Base-by-base conservation (phyloP, 2,888 invertebrate species). In the Tinea pellionella region DNA sequence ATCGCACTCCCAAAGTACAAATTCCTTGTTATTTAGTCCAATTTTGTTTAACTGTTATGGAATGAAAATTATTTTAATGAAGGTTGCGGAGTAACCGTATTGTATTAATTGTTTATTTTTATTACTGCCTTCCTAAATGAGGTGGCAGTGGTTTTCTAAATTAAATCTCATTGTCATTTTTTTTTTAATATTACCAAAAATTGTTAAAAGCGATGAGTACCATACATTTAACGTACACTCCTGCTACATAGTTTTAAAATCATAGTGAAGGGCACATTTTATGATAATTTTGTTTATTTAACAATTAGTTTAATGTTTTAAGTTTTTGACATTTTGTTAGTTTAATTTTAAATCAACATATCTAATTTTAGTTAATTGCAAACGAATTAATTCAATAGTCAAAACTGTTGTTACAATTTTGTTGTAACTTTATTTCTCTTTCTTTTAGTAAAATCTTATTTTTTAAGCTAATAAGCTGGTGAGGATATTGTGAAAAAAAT, bases 11-110 rank as follows among this genome's bases (percentile, higher is more conserved):
- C 88, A 88, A 88, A 88, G 88, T 88, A 88, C 88, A 88, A 88
- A 88, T 88, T 85, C 83, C 88, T 88, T 88, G 88, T 88, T 88
- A 87, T 88, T 88, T 88, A 88, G 88, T 88, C 86, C 86, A 88
- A 88, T 88, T 87, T 86, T 87, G 83, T 86, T 87, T 87, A 76
- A 82, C 78, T 86, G 87, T 87, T 86, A 83, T 80, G 79, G 76
- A 81, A 80, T 84, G 78, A 75, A 85, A 85, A 86, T 86, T 85
- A 83, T 80, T 86, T 85, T 85, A 84, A 74, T 69, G n/a, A 47
- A 59, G n/a, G 19, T 30, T 29, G 16, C 32, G 57, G 16, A 12
- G n/a, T 53, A n/a, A 16, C 47, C 53, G 19, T 53, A 53, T 24
- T 53, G 53, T 24, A 24, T 53, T 53, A 53, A 53, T 53, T 12